Evolutionary conservation across 53 echinoderm and acorn worm genomes (phyloP).

Genomic region (Paracentrotus lividus): DNA sequence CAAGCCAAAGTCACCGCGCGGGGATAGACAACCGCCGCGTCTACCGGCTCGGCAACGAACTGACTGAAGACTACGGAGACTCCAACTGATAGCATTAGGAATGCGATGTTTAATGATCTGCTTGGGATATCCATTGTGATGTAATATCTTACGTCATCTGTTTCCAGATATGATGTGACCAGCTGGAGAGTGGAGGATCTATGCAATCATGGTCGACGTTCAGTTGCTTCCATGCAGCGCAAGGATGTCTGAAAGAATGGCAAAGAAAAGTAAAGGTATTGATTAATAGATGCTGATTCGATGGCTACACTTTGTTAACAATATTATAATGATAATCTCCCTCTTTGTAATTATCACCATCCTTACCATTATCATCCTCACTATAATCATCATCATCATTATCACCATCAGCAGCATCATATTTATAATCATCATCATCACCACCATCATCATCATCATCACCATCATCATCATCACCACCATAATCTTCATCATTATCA

Average conservation of each 20-base stretch:
- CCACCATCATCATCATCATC: slow-evolving; percentile 10
- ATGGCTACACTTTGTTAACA: neutral
- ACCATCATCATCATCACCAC: slow-evolving; percentile 30
- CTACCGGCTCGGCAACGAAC: slow-evolving; percentile 41
- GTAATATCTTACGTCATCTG: neutral
- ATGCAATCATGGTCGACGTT: neutral
- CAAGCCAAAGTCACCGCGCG: slow-evolving; percentile 23
- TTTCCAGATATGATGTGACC: neutral
- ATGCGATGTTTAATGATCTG: neutral
- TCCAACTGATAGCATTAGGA: neutral
- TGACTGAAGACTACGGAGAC: neutral
- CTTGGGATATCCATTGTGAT: neutral
- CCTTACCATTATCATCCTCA: too few species aligned
- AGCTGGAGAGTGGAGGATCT: neutral
- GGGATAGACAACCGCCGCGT: slow-evolving; percentile 44
- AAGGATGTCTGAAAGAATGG: neutral
- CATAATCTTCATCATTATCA: too few species aligned
- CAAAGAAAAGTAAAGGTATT: neutral
- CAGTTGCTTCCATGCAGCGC: neutral
- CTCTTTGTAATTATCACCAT: neutral
- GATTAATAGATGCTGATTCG: neutral
- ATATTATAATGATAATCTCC: neutral
- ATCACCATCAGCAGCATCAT: too few species aligned
- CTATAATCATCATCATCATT: too few species aligned
- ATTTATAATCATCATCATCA: too few species aligned